Conservation (phyloP, 2,113 vertebrate genomes). For the Notiomystis cincta region DNA sequence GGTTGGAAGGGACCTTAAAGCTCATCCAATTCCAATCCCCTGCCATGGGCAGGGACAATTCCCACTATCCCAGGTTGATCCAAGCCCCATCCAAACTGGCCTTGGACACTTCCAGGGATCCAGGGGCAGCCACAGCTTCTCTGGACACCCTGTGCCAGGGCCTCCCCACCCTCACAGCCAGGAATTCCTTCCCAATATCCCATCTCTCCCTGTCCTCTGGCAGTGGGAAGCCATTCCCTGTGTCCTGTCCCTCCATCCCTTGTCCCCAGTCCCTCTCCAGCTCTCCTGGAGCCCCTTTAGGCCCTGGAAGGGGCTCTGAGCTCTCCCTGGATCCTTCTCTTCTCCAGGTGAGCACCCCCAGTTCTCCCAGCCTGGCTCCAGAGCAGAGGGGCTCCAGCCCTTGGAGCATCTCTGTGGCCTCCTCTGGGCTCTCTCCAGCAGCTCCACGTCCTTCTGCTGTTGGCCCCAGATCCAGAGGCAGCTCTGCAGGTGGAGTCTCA, state of each 20-base stretch:
- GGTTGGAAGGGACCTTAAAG: fast-evolving
- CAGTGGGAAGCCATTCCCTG: background rate
- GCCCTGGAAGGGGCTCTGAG: background rate
- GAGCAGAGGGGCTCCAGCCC: background rate
- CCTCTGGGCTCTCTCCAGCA: background rate
- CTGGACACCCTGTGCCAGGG: fast-evolving
- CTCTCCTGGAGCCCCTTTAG: background rate
- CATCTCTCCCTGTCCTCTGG: no score
- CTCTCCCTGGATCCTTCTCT: background rate
- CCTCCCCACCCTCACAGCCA: fast-evolving
- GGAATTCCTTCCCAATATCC: background rate
- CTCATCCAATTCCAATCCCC: fast-evolving
- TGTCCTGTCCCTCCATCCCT: background rate
- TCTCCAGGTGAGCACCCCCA: background rate
- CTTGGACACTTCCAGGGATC: background rate
- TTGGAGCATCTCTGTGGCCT: fast-evolving
- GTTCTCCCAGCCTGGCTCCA: background rate
- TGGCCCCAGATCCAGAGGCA: background rate
- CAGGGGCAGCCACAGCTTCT: background rate
- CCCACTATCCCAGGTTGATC: fast-evolving
- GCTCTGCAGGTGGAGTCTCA: background rate
- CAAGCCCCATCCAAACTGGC: fast-evolving
- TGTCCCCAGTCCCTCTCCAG: background rate
- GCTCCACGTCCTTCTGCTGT: fast-evolving
- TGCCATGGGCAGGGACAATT: background rate